A percentile compares a stretch with the other conserved stretches of the same genome.
These are phyloP conservation scores for Syndactyla subalaris DNA, from an alignment of 2,797 vertebrate genomes.

Conservation along the genomic window DNA sequence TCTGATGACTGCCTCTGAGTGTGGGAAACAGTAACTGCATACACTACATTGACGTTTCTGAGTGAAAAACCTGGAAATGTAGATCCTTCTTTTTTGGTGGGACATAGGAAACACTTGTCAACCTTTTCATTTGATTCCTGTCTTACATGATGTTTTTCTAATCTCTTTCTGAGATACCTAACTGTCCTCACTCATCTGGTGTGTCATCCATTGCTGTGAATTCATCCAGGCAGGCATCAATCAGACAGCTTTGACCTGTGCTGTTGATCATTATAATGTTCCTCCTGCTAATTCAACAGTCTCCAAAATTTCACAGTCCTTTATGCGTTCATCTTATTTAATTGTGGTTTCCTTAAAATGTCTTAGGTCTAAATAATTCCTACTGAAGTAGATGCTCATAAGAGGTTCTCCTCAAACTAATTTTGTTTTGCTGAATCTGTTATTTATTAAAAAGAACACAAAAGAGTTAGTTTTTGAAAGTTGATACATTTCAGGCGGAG, in stretches of 20 bases:
- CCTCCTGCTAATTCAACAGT: neutral
- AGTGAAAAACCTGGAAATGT: neutral
- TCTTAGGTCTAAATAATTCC: neutral
- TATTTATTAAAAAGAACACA: neutral
- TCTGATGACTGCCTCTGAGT: neutral
- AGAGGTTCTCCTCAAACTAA: neutral
- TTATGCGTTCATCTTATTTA: neutral
- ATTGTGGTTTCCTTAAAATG: neutral
- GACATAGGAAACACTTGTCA: neutral
- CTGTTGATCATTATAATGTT: neutral
- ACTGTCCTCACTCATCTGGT: accelerated
- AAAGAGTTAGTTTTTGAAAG: neutral
- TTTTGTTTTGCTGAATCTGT: neutral
- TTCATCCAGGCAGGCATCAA: neutral
- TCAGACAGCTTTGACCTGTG: neutral
- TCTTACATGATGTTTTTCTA: neutral
- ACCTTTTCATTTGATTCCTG: neutral
- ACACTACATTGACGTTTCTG: neutral
- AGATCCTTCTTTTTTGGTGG: neutral
- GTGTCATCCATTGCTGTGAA: accelerated
- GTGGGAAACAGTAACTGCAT: neutral
- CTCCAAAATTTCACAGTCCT: neutral
- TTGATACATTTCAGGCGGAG: accelerated
- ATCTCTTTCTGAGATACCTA: neutral
- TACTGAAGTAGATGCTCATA: neutral